Percentiles rank a stretch among this genome's conserved stretches.
phyloP scores from a whole-genome alignment of 2,888 invertebrate genomes.

The Smittia sp. region DNA sequence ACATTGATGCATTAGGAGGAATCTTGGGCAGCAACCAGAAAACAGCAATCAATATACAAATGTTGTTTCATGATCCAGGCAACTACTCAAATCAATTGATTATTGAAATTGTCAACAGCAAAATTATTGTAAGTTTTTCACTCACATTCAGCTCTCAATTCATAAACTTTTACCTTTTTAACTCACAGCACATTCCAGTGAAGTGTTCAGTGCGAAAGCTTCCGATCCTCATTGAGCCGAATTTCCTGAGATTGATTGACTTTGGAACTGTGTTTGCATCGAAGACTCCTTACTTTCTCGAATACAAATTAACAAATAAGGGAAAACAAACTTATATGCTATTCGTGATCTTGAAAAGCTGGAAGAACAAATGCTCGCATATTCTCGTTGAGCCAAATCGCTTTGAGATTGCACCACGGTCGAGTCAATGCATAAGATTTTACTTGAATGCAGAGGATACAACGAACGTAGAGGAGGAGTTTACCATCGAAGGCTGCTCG shows the following conservation, averaged over 20 bases:
- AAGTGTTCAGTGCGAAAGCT: slow-evolving; percentile 28
- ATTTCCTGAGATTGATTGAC: background rate
- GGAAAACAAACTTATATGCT: slow-evolving; percentile 27
- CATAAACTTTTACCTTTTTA: background rate
- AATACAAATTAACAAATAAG: slow-evolving; percentile 22
- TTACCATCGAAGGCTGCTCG: slow-evolving; percentile 36
- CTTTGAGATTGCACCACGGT: slow-evolving; percentile 18
- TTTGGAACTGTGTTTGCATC: slow-evolving; percentile 31
- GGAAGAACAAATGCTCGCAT: background rate
- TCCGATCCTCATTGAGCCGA: slow-evolving; percentile 33
- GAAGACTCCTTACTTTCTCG: slow-evolving; percentile 28
- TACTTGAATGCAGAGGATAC: slow-evolving; percentile 20
- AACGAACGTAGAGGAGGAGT: background rate
- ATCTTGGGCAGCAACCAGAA: slow-evolving; percentile 25
- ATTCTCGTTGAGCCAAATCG: slow-evolving; percentile 20
- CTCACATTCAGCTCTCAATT: background rate
- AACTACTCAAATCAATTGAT: slow-evolving; percentile 28
- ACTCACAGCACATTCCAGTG: slow-evolving; percentile 30
- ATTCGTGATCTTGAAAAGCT: slow-evolving; percentile 25
- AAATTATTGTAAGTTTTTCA: slow-evolving; percentile 33
- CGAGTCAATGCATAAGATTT: slow-evolving; percentile 18
- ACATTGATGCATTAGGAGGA: slow-evolving; percentile 1
- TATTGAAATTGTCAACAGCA: slow-evolving; percentile 24
- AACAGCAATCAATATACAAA: slow-evolving; percentile 18
- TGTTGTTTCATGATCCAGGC: slow-evolving; percentile 30